phyloP scores from a whole-genome alignment of 2,797 vertebrate species.

The Ciconia nigra region DNA sequence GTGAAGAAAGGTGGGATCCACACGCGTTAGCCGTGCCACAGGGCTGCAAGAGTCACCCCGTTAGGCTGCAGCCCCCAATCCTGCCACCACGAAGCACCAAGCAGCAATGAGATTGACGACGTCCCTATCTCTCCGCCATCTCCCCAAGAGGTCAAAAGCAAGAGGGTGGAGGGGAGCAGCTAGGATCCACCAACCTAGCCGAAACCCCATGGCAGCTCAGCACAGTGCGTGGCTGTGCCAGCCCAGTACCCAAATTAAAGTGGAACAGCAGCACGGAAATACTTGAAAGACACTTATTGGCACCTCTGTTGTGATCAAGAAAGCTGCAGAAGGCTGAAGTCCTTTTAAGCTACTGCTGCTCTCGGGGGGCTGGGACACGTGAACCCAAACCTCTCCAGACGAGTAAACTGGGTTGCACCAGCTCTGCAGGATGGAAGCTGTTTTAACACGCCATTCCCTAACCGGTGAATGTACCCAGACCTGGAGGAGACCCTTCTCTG shows the following conservation, averaged over 20 bases:
- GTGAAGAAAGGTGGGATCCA: background rate
- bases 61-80: too few relatives aligned
- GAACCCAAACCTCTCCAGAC: background rate
- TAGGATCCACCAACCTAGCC: background rate
- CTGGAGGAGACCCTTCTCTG: background rate
- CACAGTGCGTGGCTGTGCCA: background rate
- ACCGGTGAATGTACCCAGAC: fast-evolving
- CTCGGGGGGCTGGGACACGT: background rate
- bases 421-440: background rate
- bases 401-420: fast-evolving
- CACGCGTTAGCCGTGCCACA: fast-evolving
- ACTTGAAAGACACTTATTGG: background rate
- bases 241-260: background rate
- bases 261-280: background rate
- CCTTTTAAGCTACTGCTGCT: background rate
- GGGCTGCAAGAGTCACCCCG: background rate
- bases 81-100: too few relatives aligned
- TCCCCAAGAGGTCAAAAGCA: background rate
- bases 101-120: fast-evolving
- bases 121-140: fast-evolving
- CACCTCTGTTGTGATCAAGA: background rate
- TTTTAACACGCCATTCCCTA: fast-evolving
- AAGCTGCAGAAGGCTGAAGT: background rate
- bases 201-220: background rate
- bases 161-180: background rate